A percentile compares a stretch with the other conserved stretches of the same genome.
phyloP scores from a whole-genome alignment of 2,888 invertebrate species.

The Drosophila setosimentum region DNA sequence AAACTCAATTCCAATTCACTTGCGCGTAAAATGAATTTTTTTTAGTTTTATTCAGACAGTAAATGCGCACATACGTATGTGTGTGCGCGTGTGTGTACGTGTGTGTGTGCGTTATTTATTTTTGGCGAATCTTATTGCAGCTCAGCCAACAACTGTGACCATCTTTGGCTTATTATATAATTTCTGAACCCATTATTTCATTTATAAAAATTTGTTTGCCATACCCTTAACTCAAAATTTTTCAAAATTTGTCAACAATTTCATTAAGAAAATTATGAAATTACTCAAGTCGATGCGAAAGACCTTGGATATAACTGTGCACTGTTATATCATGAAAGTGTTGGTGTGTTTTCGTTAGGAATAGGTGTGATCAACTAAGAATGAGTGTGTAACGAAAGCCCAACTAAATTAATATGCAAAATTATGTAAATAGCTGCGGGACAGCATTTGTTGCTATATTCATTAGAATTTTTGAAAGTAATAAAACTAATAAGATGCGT shows the following conservation, averaged over 20 bases:
- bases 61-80: conserved; percentile 21
- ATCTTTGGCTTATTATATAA: conserved; percentile 64
- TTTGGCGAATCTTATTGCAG: conserved; percentile 59
- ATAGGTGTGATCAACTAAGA: conserved; percentile 19
- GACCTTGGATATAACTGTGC: conserved; percentile 48
- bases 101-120: conserved; percentile 27
- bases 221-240: conserved; percentile 54
- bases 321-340: conserved; percentile 42
- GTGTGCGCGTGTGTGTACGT: conserved; percentile 20
- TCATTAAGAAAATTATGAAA: conserved; percentile 56
- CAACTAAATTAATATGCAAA: conserved; percentile 7
- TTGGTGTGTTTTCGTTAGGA: conserved; percentile 12
- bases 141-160: conserved; percentile 70
- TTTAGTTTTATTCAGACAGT: conserved; percentile 25
- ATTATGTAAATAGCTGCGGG: conserved; percentile 7
- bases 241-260: conserved; percentile 65
- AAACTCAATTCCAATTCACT: conserved; percentile 72
- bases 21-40: conserved; percentile 71
- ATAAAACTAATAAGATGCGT: conserved; percentile 7
- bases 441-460: neutral
- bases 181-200: conserved; percentile 69
- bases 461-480: conserved; percentile 3
- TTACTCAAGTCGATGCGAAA: conserved; percentile 44
- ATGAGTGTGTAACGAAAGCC: conserved; percentile 8
- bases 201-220: conserved; percentile 61